A percentile compares a stretch with the other conserved stretches of the same genome.
Evolutionary conservation across 2,888 invertebrate species (phyloP).

Genomic region (Drymonia ruficornis): DNA sequence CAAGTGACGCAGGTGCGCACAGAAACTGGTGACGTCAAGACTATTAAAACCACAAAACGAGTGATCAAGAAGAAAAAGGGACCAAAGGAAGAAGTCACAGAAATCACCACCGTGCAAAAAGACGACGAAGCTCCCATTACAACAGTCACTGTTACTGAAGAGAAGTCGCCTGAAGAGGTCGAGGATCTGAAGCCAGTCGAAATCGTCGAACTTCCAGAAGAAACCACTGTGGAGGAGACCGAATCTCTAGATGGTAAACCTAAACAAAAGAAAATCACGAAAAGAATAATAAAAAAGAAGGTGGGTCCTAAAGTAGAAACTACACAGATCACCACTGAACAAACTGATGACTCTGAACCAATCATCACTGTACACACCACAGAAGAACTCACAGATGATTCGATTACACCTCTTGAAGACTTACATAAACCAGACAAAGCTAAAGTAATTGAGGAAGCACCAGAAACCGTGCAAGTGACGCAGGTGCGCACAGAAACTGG

Average conservation of each 20-base stretch:
- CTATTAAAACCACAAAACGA: constrained; percentile 45
- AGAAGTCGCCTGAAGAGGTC: constrained; percentile 37
- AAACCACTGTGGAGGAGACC: constrained; percentile 28
- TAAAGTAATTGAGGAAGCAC: constrained; percentile 50
- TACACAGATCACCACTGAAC: constrained; percentile 39
- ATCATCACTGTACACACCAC: constrained; percentile 34
- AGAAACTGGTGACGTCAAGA: constrained; percentile 11
- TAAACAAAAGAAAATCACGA: constrained; percentile 35
- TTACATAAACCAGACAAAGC: constrained; percentile 42
- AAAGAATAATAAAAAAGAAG: constrained; percentile 67
- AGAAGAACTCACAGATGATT: constrained; percentile 53
- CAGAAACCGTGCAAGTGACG: constrained; percentile 18
- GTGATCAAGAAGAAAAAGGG: constrained; percentile 52
- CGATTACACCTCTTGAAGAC: constrained; percentile 31
- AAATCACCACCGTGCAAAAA: constrained; percentile 56
- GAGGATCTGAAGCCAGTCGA: constrained; percentile 67
- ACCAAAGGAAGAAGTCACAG: constrained; percentile 53
- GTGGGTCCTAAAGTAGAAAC: constrained; percentile 68
- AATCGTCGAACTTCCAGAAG: constrained; percentile 51
- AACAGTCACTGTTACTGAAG: constrained; percentile 37
- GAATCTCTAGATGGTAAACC: constrained; percentile 23
- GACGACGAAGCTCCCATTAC: constrained; percentile 37
- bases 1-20: constrained; percentile 15
- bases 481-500: constrained; percentile 51
- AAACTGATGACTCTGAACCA: constrained; percentile 51